Percentiles rank a stretch among this genome's conserved stretches.
Evolutionary conservation across 2,888 invertebrate species (phyloP).

Genomic region (Anarsia innoxiella): DNA sequence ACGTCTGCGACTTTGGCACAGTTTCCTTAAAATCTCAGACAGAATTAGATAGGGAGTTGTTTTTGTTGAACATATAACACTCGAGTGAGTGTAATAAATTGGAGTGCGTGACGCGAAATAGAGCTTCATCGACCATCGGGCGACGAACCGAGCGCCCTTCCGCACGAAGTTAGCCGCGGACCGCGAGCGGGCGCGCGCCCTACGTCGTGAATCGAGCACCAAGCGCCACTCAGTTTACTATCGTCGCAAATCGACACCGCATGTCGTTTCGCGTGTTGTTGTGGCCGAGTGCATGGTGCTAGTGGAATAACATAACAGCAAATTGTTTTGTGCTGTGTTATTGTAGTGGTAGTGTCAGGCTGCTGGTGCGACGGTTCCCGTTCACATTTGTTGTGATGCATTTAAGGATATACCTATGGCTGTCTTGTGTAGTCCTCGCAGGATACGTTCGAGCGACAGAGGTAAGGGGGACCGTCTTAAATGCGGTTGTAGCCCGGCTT

Average conservation of each 20-base stretch:
- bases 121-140: slow-evolving; percentile 62
- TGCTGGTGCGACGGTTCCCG: slow-evolving; percentile 55
- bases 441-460: slow-evolving; percentile 84
- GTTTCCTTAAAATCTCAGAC: not conserved
- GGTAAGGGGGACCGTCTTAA: slow-evolving; percentile 78
- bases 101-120: slow-evolving; percentile 61
- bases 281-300: slow-evolving; percentile 65
- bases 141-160: slow-evolving; percentile 38
- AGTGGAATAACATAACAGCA: slow-evolving; percentile 69
- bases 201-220: slow-evolving; percentile 50
- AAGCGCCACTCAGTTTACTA: slow-evolving; percentile 68
- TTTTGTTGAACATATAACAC: slow-evolving; percentile 23
- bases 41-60: slow-evolving; percentile 27
- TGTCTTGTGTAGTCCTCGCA: slow-evolving; percentile 82
- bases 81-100: slow-evolving; percentile 42
- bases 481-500: slow-evolving; percentile 64
- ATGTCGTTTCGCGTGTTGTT: slow-evolving; percentile 55
- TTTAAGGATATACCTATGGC: slow-evolving; percentile 84
- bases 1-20: not conserved
- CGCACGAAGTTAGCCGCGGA: slow-evolving; percentile 51
- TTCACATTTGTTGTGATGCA: slow-evolving; percentile 79
- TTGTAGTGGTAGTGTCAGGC: slow-evolving; percentile 55
- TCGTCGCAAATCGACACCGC: slow-evolving; percentile 46
- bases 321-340: slow-evolving; percentile 67
- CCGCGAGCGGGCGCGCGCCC: slow-evolving; percentile 45